A percentile compares a stretch with the other conserved stretches of the same genome.
Conservation (phyloP, 2,888 invertebrate genomes). For the Pachycephus smyrnensis region DNA sequence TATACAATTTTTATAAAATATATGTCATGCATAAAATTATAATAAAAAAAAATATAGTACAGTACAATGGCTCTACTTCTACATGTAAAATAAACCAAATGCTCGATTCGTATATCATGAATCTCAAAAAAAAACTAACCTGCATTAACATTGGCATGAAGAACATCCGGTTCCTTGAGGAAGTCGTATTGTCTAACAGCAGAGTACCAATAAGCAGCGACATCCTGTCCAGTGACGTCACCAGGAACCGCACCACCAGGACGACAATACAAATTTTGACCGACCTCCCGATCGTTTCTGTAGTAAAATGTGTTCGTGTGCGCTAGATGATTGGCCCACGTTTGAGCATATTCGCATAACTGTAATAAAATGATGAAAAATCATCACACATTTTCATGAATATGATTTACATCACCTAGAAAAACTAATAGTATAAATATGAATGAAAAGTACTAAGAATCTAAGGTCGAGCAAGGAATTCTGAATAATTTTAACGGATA, state of each 20-base stretch:
- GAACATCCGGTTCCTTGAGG: slow-evolving; percentile 78
- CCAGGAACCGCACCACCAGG: slow-evolving; percentile 76
- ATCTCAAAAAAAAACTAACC: slow-evolving; percentile 67
- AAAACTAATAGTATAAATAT: no score
- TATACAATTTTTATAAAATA: no score
- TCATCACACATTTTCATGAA: no score
- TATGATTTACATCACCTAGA: no score
- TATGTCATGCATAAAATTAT: no score
- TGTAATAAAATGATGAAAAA: slow-evolving; percentile 59
- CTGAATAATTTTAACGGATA: no score
- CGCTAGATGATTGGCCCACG: slow-evolving; percentile 89
- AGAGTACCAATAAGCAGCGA: slow-evolving; percentile 85
- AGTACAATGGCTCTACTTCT: no score
- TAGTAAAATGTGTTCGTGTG: slow-evolving; percentile 84
- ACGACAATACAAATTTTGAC: slow-evolving; percentile 84
- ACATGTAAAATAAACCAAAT: no score
- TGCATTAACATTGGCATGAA: slow-evolving; percentile 83
- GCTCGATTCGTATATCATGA: no score
- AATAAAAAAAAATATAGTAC: no score
- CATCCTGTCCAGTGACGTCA: slow-evolving; percentile 83
- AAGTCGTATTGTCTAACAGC: slow-evolving; percentile 82
- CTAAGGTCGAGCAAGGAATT: no score
- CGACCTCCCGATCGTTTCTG: slow-evolving; percentile 81
- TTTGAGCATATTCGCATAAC: slow-evolving; percentile 85
- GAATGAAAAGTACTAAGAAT: no score